Evolutionary conservation across 2,888 invertebrate species (phyloP).

Genomic region (Tyria jacobaeae): DNA sequence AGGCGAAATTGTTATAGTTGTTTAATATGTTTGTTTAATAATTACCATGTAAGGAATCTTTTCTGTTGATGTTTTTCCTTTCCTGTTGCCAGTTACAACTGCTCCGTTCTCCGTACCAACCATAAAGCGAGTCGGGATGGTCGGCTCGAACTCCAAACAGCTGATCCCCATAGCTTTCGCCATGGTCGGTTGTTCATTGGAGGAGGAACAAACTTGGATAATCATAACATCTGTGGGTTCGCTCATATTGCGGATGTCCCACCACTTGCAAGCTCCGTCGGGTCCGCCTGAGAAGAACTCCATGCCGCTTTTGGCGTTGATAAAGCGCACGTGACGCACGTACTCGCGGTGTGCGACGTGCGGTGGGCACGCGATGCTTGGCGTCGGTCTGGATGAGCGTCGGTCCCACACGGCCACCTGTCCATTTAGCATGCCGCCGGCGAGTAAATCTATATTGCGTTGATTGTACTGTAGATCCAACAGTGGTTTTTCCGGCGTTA

Average conservation of each 20-base stretch:
- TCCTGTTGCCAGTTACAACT: constrained; percentile 89
- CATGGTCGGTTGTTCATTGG: constrained; percentile 82
- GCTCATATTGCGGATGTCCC: constrained; percentile 90
- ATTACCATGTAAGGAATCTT: constrained; percentile 87
- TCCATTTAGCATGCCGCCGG: constrained; percentile 90
- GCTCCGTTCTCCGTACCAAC: constrained; percentile 89
- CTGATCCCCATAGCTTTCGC: constrained; percentile 87
- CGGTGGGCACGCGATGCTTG: constrained; percentile 90
- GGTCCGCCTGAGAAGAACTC: constrained; percentile 97
- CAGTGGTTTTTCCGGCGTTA: constrained; percentile 90
- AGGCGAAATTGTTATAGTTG: too few relatives aligned
- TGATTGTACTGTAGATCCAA: constrained; percentile 95
- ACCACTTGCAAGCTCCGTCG: constrained; percentile 95
- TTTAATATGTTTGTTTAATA: not conserved
- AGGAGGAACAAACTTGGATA: constrained; percentile 84
- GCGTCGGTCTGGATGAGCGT: constrained; percentile 87
- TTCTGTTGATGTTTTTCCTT: constrained; percentile 89
- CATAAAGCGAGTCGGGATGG: constrained; percentile 91
- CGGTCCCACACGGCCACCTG: constrained; percentile 92
- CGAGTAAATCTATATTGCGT: constrained; percentile 89
- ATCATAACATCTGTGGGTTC: constrained; percentile 89
- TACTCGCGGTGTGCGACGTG: constrained; percentile 95
- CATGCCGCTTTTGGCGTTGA: constrained; percentile 95
- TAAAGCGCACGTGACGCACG: constrained; percentile 94
- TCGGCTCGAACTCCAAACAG: constrained; percentile 90